Base-by-base conservation (phyloP, 2,888 invertebrate genomes). In the Cantharis lateralis region DNA sequence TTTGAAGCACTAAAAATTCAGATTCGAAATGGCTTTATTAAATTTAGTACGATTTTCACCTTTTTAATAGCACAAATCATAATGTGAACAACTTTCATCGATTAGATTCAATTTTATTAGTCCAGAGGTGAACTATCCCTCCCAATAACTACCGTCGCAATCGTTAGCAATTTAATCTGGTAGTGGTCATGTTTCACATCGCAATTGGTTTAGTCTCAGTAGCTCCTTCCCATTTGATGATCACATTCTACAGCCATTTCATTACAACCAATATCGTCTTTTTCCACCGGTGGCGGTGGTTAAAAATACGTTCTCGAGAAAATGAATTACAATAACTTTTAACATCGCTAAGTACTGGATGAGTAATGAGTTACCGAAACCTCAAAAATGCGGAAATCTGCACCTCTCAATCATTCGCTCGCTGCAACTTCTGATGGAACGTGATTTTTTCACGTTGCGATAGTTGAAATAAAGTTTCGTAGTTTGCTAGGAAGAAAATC, bases 131-230 rank as follows among this genome's bases (percentile, higher is more conserved):
- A 48, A 48, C 48, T 48, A 48, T 48, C 48, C 48, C 48, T 48
- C n/a, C 48, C 48, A 48, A 48, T n/a, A 48, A 48, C 48, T 48
- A 48, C 48, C 48, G 48, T 48, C n/a, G 64, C 64, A 20, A 66
- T 66, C 64, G 64, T 66, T 66, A 66, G 20, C 64, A 66, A 66
- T 66, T 66, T 66, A 66, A 66, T 66, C 20, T 66, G 16, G 64
- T 66, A 24, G 64, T 66, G 64, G 64, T 66, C 64, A 66, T 66
- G 64, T 66, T 66, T 20, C 64, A 66, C 20, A 66, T 66, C 10
- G 64, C 64, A 66, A 66, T 66, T 20, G 64, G 64, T 66, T 66
- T 20, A 66, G 64, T 66, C 24, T 18, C 64, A 48, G 48, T 48
- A 48, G 48, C 48, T 48, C n/a, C 48, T 48, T 48, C 48, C 48